phyloP scores from a whole-genome alignment of 2,888 invertebrate genomes.

The Tipula confusa region DNA sequence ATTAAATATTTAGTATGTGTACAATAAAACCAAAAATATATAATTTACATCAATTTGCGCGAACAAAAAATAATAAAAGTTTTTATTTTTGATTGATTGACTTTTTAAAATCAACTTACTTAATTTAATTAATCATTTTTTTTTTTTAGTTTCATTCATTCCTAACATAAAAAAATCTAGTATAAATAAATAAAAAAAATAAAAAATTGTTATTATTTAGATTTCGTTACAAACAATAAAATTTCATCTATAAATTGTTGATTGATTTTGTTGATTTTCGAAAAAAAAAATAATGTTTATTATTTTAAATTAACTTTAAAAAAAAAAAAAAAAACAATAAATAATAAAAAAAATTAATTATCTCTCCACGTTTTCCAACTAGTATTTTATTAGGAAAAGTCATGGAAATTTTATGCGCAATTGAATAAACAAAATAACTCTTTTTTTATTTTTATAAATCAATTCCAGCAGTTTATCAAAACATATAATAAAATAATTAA shows the following conservation, averaged over 20 bases:
- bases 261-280: background rate
- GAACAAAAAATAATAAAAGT: background rate
- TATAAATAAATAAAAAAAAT: background rate
- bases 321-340: background rate
- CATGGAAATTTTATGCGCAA: background rate
- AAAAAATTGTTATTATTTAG: conserved; percentile 10
- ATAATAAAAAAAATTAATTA: background rate
- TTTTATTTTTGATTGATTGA: conserved; percentile 1
- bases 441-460: background rate
- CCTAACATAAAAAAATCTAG: background rate
- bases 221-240: conserved; percentile 15
- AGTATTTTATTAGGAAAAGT: background rate
- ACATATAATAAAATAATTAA: background rate
- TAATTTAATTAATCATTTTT: conserved; percentile 25
- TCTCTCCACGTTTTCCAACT: background rate
- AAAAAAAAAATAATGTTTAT: background rate
- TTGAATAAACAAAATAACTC: background rate
- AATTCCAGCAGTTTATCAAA: background rate
- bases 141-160: background rate
- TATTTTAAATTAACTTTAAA: background rate
- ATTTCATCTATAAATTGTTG: conserved; percentile 20
- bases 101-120: conserved; percentile 20
- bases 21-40: background rate
- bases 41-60: background rate
- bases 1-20: background rate